Percentiles rank a stretch among this genome's conserved stretches.
Evolutionary conservation across 1,140 invertebrate species (phyloP).

Genomic region (Caenorhabditis tropicalis): DNA sequence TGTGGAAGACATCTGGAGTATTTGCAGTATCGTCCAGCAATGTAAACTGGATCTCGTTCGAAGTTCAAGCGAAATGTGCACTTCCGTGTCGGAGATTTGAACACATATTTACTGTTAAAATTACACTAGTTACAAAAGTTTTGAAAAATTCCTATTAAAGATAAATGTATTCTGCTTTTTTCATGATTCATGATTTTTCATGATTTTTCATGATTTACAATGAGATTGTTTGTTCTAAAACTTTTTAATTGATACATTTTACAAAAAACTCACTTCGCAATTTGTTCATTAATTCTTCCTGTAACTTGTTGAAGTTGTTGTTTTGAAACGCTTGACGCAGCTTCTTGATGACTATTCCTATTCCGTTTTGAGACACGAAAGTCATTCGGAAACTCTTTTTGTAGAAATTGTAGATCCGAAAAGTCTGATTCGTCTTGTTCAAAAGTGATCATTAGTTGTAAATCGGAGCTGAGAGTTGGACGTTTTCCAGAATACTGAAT

Average conservation of each 20-base stretch:
- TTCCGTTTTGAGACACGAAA: constrained; percentile 48
- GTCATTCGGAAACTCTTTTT: constrained; percentile 61
- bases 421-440: constrained; percentile 66
- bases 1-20: constrained; percentile 67
- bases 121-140: too few species aligned
- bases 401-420: constrained; percentile 60
- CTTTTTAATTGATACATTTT: background rate
- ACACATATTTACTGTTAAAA: constrained; percentile 62
- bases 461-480: constrained; percentile 64
- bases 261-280: constrained; percentile 55
- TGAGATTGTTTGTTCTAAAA: too few species aligned
- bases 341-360: constrained; percentile 6
- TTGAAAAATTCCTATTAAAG: too few species aligned
- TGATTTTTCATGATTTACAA: too few species aligned
- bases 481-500: constrained; percentile 60
- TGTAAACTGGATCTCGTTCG: constrained; percentile 65
- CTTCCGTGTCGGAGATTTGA: constrained; percentile 53
- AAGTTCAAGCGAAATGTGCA: constrained; percentile 55
- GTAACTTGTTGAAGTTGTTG: constrained; percentile 48
- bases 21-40: constrained; percentile 69
- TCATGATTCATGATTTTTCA: too few species aligned
- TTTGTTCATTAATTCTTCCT: constrained; percentile 52
- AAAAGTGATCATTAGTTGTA: constrained; percentile 66
- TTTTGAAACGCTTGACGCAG: constrained; percentile 34
- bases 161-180: too few species aligned